Conservation (phyloP, 2,113 vertebrate species). For the Seriola dumerili region DNA sequence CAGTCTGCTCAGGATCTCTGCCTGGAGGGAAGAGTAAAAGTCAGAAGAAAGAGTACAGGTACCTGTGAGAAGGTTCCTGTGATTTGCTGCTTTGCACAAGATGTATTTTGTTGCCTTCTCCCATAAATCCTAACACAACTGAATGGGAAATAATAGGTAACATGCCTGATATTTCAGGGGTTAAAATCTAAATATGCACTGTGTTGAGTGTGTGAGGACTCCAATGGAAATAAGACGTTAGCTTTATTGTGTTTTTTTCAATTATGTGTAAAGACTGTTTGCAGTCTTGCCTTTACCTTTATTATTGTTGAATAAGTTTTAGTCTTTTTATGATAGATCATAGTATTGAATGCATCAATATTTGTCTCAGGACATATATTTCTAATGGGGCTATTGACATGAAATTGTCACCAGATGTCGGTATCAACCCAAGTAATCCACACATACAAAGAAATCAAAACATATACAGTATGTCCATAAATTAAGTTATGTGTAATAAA, state of each 20-base stretch:
- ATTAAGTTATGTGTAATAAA: no score
- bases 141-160: no score
- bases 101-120: background rate
- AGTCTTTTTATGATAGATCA: background rate
- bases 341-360: no score
- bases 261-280: no score
- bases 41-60: background rate
- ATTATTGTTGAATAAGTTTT: background rate
- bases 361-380: no score
- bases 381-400: no score
- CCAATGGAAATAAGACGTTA: background rate
- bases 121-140: background rate
- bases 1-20: background rate
- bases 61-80: background rate
- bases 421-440: no score
- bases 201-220: background rate
- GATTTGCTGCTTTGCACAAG: background rate
- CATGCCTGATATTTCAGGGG: no score
- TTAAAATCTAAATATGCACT: background rate
- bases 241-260: no score
- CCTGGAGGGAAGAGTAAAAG: slow-evolving; percentile 12
- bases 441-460: no score
- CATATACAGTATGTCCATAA: no score
- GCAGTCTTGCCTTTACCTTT: background rate
- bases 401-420: no score